A percentile compares a stretch with the other conserved stretches of the same genome.
Conservation (phyloP, 2,888 invertebrate species). For the Eristalis arbustorum region DNA sequence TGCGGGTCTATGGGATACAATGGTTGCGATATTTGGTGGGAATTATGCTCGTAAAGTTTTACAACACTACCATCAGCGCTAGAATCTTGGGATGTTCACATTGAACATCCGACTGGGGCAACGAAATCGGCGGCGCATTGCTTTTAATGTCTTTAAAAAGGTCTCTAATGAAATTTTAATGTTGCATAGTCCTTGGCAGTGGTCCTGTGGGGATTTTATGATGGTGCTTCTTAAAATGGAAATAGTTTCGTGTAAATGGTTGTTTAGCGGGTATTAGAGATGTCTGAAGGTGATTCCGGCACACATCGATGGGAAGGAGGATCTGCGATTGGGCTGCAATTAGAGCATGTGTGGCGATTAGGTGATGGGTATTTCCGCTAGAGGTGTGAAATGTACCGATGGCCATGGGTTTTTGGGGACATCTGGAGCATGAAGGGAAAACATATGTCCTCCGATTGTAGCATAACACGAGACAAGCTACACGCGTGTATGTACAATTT, state of each 20-base stretch:
- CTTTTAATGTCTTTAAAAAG: conserved; percentile 66
- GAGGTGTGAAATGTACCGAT: not conserved
- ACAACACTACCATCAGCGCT: conserved; percentile 59
- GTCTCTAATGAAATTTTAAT: conserved; percentile 71
- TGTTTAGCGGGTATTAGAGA: conserved; percentile 61
- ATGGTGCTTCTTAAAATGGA: conserved; percentile 41
- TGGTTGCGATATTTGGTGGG: conserved; percentile 63
- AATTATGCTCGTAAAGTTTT: conserved; percentile 70
- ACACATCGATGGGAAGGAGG: not conserved
- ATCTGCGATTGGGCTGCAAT: not conserved
- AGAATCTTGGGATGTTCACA: not conserved
- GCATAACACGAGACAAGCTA: too few relatives aligned
- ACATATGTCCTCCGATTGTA: too few relatives aligned
- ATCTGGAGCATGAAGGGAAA: too few relatives aligned
- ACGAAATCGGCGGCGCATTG: conserved; percentile 66
- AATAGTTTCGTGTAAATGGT: conserved; percentile 67
- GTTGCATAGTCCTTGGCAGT: conserved; percentile 48
- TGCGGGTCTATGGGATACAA: conserved; percentile 9
- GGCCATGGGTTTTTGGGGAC: not conserved
- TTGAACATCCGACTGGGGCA: not conserved
- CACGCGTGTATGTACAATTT: too few relatives aligned
- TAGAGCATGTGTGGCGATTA: not conserved
- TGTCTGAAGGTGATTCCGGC: conserved; percentile 62
- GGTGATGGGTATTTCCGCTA: not conserved
- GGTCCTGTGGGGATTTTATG: not conserved